Base-by-base conservation (phyloP, 2,113 vertebrate species). In the Rattus rattus region DNA sequence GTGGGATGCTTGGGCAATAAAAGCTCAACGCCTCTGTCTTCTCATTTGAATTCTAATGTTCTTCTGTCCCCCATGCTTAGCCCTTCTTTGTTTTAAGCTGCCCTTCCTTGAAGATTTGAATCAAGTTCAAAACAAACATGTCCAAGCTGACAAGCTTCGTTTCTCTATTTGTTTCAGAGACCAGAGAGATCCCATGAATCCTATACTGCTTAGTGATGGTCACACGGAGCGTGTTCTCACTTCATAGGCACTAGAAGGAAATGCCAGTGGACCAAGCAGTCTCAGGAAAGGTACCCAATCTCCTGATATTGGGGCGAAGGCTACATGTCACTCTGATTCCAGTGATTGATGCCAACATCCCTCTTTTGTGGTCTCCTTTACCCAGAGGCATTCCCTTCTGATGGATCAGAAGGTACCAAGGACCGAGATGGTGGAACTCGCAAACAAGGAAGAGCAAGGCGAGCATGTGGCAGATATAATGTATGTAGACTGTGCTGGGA, bases 111-210 rank as follows among this genome's bases (percentile, higher is more conserved):
- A 69, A 72, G 73, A 83, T 81, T 22, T 87, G 88, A 75, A 61
- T 83, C 92, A 94, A 94, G 22, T 83, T 77, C 63, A 79, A 52
- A 86, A 76, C 26, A 76, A 59, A 33, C 4, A 2, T 36, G 43
- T 76, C 47, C 39, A 94, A 73, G 72, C 4, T 54, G 67, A 77
- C 7, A n/a, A 30, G 24, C 12, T 39, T 10, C 3, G 0, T 56
- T 14, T 92, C 49, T 76, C 39, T 76, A 39, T n/a, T 72, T 39
- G 61, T 30, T 47, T 36, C 22, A 19, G 56, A 61, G 19, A 54
- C 2, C n/a, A 6, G 70, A 49, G 30, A 30, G 1, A 1, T 47
- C 39, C 20, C 24, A 2, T n/a, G n/a, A 5, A 7, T 7, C 4
- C 19, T 80, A 73, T 13, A 8, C 43, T 81, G 56, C 59, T 59